Conservation (phyloP, 2,113 vertebrate species). For the Eira barbara region DNA sequence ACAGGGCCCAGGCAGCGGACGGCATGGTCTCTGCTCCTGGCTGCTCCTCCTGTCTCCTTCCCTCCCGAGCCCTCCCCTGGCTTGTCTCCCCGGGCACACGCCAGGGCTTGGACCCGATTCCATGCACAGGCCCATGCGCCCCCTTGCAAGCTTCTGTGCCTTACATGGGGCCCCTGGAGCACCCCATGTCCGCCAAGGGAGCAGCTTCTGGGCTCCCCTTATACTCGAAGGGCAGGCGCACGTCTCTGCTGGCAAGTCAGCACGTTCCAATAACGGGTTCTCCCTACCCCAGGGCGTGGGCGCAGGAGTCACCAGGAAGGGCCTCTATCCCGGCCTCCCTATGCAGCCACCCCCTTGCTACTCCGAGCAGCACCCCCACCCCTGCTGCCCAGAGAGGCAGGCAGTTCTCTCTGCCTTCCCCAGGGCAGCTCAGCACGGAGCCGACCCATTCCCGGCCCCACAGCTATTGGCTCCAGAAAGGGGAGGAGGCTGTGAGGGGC, state of each 20-base stretch:
- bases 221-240: background rate
- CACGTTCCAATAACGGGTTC: background rate
- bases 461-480: background rate
- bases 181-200: background rate
- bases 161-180: background rate
- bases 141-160: background rate
- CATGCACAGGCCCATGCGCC: background rate
- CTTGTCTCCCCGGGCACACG: background rate
- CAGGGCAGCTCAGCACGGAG: background rate
- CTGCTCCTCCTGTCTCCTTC: background rate
- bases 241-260: background rate
- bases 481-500: fast-evolving
- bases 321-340: too few species aligned
- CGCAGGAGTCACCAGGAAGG: background rate
- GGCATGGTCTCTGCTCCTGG: background rate
- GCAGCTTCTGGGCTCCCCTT: background rate
- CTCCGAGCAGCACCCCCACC: too few species aligned
- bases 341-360: background rate
- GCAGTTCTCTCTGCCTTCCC: background rate
- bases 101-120: background rate
- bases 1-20: fast-evolving
- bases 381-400: too few species aligned
- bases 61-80: background rate
- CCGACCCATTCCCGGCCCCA: background rate
- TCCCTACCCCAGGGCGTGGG: background rate